Base-by-base conservation (phyloP, 2,797 vertebrate species). In the Galagoides demidoff region DNA sequence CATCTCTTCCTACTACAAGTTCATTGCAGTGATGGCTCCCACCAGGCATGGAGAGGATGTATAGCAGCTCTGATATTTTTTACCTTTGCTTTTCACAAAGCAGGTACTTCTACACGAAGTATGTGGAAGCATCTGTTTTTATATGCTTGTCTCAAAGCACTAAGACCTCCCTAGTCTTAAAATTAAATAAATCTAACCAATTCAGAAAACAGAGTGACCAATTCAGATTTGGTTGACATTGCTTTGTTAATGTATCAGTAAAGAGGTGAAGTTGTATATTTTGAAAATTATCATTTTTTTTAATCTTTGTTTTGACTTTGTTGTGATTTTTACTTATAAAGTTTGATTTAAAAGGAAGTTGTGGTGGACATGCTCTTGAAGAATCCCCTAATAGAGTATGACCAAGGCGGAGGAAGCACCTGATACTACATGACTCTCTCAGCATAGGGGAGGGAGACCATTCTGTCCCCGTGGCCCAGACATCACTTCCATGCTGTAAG, bases 291-390 rank as follows among this genome's bases (percentile, higher is more conserved):
- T 70, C 57, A 45, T 22, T 82, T 49, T 39, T 90, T 52, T 66
- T 49, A 70, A 73, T 34, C 39, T 43, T 86, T 91, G 23, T 22
- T 78, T 95, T 88, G 43, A 68, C 14, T 92, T 95, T 89, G 2
- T 43, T 11, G 25, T 63, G 7, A 10, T n/a, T 49, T 92, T 78
- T 68, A 71, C 22, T 64, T 61, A 52, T 17, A 52, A 22, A 49
- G 3, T 76, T 70, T 61, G 37, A 45, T 66, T 45, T 70, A 8
- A 25, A 31, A 37, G 23, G 37, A 94, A 19, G n/a, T 68, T 55
- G 29, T 55, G 25, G 14, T 25, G 22, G 37, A 27, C 25, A 29
- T 37, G 22, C 1, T 29, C 25, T 71, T 10, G 5, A 13, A 34
- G 12, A 68, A 64, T 55, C n/a, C 3, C 3, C 52, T 78, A 49